Evolutionary conservation across 2,113 vertebrate species (phyloP), one percentile per base, ranked within the genome.

Genomic region (Centropus unirufus): DNA sequence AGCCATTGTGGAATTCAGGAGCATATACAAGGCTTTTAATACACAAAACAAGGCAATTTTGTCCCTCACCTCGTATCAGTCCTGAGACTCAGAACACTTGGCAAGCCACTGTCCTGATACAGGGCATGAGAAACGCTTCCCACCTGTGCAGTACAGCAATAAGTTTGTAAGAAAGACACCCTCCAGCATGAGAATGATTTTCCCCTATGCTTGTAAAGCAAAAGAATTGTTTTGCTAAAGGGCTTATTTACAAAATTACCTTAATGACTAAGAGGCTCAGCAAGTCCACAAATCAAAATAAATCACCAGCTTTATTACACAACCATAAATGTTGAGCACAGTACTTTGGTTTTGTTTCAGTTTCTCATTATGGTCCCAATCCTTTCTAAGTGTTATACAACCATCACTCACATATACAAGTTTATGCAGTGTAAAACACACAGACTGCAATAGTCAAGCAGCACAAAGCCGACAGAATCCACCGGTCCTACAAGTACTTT

Each of bases 231-330:
- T 94, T 57, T 4, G 19, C 47, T 91, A 9, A 79, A 90, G 39
- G 76, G 27, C n/a, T 89, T 93, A 68, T 81, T 93, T 95, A 64
- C 52, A 57, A 90, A 89, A 76, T 39, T 0, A 81, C 58, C 66
- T 57, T 75, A 74, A 96, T 57, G 79, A 92, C 73, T 72, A 87
- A 74, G 79, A 94, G 79, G 64, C 21, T 81, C 80, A 23, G 58
- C 2, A 14, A 96, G 90, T 87, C 90, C 92, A 93, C 58, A 93
- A 93, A 94, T 73, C 66, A 78, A 89, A 94, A 78, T 59, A 90
- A 87, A 89, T 91, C 85, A 80, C 57, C 69, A 73, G 80, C 49
- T 84, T 93, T 76, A 92, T 81, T 81, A 68, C 76, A 82, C n/a
- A 57, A 70, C 63, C 40, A 2, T 8, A 85, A 69, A 49, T 69